Conservation (phyloP, 92 coral and sea anemone species). For the Metridium senile region DNA sequence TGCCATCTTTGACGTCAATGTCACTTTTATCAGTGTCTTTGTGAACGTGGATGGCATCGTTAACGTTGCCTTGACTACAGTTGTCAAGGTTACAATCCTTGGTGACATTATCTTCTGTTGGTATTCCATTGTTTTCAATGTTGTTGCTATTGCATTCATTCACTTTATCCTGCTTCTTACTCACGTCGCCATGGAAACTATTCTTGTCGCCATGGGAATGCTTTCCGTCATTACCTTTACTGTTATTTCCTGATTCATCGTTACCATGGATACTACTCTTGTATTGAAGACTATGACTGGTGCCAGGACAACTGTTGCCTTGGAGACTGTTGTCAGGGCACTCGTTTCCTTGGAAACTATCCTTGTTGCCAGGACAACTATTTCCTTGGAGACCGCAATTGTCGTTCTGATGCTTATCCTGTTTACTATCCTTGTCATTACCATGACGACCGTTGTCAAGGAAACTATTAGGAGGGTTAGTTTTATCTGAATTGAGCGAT, state of each 20-base stretch:
- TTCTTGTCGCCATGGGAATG: neutral
- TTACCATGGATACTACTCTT: too few relatives aligned
- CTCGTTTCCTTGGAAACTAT: neutral
- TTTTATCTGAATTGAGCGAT: neutral
- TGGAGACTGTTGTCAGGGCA: too few relatives aligned
- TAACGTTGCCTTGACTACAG: neutral
- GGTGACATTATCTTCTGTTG: neutral
- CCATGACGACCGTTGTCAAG: conserved; percentile 2
- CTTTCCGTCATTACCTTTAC: neutral
- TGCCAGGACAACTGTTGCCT: conserved; percentile 1
- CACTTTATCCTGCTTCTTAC: neutral
- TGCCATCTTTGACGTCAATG: neutral
- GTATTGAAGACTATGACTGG: neutral
- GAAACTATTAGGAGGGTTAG: neutral
- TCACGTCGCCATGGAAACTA: neutral
- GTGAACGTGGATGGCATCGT: too few relatives aligned
- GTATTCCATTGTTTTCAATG: neutral
- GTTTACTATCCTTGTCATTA: neutral
- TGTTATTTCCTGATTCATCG: too few relatives aligned
- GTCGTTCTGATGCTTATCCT: neutral
- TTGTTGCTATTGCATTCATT: neutral
- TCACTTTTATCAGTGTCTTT: neutral
- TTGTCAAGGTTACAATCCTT: conserved; percentile 1
- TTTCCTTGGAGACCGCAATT: neutral
- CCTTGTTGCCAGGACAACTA: neutral